These are phyloP conservation scores for Ammodytes marinus DNA, from an alignment of 2,113 vertebrate species.

Conservation along the genomic window DNA sequence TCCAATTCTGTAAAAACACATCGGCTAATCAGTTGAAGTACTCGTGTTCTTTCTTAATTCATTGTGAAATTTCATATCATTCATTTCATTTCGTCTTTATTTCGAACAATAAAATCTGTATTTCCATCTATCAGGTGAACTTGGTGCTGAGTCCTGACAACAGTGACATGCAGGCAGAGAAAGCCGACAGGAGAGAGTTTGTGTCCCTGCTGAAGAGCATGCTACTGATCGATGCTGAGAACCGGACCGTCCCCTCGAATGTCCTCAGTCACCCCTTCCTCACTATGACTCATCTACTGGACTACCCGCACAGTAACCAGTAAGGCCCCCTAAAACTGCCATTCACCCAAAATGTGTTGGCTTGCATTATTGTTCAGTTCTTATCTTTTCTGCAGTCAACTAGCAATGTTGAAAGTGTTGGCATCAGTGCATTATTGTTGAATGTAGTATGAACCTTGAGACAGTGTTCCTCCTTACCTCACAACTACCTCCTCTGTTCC, in stretches of 20 bases:
- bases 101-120: too few relatives aligned
- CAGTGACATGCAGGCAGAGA: conserved; percentile 95
- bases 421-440: neutral
- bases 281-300: conserved; percentile 97
- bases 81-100: neutral
- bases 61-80: neutral
- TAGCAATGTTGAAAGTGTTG: neutral
- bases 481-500: neutral
- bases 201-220: conserved; percentile 97
- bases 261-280: conserved; percentile 96
- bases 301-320: conserved; percentile 98
- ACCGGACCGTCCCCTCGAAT: conserved; percentile 91
- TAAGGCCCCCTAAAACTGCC: conserved; percentile 76
- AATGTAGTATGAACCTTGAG: neutral
- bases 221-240: conserved; percentile 94
- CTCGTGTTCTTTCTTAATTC: neutral
- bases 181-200: conserved; percentile 95
- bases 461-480: neutral
- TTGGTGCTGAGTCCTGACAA: conserved; percentile 94
- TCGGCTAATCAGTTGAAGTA: neutral
- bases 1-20: neutral
- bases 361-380: neutral
- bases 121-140: conserved; percentile 89
- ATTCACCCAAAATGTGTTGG: neutral
- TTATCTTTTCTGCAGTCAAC: neutral